phyloP scores from a whole-genome alignment of 1,140 invertebrate genomes.

The Vanessa atalanta region DNA sequence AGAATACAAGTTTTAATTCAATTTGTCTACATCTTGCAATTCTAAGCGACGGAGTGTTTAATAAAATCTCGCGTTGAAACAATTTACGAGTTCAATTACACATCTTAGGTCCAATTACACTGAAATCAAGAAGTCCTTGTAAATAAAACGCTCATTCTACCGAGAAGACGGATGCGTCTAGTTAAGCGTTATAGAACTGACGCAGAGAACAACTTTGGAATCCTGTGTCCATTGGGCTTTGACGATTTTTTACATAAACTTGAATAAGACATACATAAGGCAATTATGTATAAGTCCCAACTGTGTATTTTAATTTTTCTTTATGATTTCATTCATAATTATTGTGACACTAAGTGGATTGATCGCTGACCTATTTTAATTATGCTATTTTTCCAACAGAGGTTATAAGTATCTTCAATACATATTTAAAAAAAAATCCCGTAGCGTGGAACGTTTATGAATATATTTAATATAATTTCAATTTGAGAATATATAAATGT shows the following conservation, averaged over 20 bases:
- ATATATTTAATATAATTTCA: too few relatives aligned
- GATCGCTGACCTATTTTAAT: too few relatives aligned
- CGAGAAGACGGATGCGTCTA: slow-evolving; percentile 59
- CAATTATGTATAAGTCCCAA: neutral
- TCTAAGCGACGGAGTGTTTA: slow-evolving; percentile 26
- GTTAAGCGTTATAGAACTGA: slow-evolving; percentile 57
- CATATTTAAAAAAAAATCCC: too few relatives aligned
- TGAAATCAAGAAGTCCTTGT: slow-evolving; percentile 53
- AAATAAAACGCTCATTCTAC: slow-evolving; percentile 47
- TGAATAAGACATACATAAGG: neutral
- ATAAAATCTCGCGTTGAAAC: slow-evolving; percentile 33
- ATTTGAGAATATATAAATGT: too few relatives aligned
- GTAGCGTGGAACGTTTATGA: too few relatives aligned
- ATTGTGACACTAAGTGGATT: too few relatives aligned
- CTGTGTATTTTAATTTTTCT: too few relatives aligned
- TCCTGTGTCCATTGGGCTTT: slow-evolving; percentile 25
- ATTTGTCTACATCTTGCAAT: slow-evolving; percentile 22
- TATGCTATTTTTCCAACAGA: too few relatives aligned
- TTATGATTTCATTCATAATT: too few relatives aligned
- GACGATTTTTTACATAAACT: neutral
- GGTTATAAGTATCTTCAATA: too few relatives aligned
- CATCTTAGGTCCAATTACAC: slow-evolving; percentile 43
- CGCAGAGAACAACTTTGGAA: slow-evolving; percentile 31
- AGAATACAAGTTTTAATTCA: slow-evolving; percentile 11
- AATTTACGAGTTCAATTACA: slow-evolving; percentile 42